phyloP scores from a whole-genome alignment of 2,888 invertebrate species.

The Chymomyza amoena region DNA sequence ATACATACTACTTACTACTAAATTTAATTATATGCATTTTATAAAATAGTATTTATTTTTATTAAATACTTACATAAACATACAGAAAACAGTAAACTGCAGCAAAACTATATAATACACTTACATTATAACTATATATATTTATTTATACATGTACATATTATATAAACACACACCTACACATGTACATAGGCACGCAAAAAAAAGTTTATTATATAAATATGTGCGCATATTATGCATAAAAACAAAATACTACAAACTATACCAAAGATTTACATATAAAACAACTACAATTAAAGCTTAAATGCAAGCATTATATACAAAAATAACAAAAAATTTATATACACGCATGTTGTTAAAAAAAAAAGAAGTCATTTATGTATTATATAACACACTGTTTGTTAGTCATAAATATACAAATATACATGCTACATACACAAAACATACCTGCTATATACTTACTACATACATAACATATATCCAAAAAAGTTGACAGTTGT shows the following conservation, averaged over 20 bases:
- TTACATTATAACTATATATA: slow-evolving; percentile 12
- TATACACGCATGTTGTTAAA: slow-evolving; percentile 27
- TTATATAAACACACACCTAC: not conserved
- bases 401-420: slow-evolving; percentile 32
- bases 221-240: not conserved
- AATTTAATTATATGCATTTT: slow-evolving; percentile 23
- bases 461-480: not conserved
- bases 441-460: slow-evolving; percentile 8
- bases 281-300: not conserved
- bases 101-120: not conserved
- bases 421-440: slow-evolving; percentile 6
- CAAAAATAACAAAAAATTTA: slow-evolving; percentile 17
- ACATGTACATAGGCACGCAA: slow-evolving; percentile 1
- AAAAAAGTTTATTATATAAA: not conserved
- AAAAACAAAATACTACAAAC: not conserved
- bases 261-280: slow-evolving; percentile 20
- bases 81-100: not conserved
- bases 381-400: slow-evolving; percentile 45
- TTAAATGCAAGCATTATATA: too few species aligned
- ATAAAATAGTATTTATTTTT: not conserved
- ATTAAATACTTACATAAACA: slow-evolving; percentile 1
- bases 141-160: slow-evolving; percentile 17
- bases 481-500: not conserved
- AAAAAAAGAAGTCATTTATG: not conserved
- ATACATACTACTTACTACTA: slow-evolving; percentile 1